Evolutionary conservation across 2,888 invertebrate species (phyloP), one percentile per base, ranked within the genome.

Genomic region (Leucozona laternaria): DNA sequence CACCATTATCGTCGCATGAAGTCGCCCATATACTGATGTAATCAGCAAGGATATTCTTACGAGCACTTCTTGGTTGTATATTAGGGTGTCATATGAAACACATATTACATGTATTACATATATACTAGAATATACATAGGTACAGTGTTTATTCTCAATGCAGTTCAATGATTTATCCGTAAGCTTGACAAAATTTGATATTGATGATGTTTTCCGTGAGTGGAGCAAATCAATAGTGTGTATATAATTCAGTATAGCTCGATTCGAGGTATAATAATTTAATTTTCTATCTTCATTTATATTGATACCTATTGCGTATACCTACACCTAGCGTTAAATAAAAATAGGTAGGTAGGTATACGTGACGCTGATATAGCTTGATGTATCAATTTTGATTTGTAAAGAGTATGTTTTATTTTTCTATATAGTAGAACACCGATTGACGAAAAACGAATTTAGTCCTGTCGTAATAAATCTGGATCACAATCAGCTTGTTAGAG

Each of bases 121-220:
- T 15, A 13, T 45, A 31, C 17, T 15, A 40, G 5, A 40, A 7
- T n/a, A 43, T 11, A 53, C 25, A 40, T 53, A 34, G 3, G 5
- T 20, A 34, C 7, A 6, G n/a, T 45, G 25, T 45, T 15, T 50
- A 2, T 48, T 10, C 13, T 50, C n/a, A 31, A 20, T 48, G 31
- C 7, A 20, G 34, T 50, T 66, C 34, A 22, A 7, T 48, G 66
- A 50, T 34, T 66, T 50, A 34, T 66, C 50, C 20, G 45, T 64
- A 50, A 50, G 17, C 22, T 50, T 22, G 45, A 50, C 34, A 22
- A 50, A 34, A 50, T 50, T 15, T 20, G 31, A 43, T 71, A 71
- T 71, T 71, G 57, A 45, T 71, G 55, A 71, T 71, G 70, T 55
- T 55, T 17, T 25, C 25, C 55, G 37, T 55, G 55, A 55, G 5